Evolutionary conservation across 2,888 invertebrate genomes (phyloP), one percentile per base, ranked within the genome.

Genomic region (Hyposoter didymator): DNA sequence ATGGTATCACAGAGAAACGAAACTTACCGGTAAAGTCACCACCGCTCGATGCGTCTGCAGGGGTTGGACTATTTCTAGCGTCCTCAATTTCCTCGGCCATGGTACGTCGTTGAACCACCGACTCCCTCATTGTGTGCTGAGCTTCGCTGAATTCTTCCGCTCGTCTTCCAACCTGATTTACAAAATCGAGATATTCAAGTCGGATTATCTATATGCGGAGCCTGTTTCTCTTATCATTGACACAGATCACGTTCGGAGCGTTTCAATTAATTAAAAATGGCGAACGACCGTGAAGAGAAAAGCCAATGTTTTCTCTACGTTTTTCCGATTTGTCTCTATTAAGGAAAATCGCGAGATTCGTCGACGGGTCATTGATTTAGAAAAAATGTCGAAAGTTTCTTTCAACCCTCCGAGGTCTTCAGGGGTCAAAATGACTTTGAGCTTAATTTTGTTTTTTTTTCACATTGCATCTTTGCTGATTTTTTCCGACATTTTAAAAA

Each of bases 91-190:
- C 86, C 45, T 91, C 88, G 28, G 91, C 92, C 84, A 90, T 90
- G 59, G 93, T 92, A 75, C 93, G 92, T 35, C 94, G 91, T 64
- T 93, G 92, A 17, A 91, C 90, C 91, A 97, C 97, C 92, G 96
- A 96, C 89, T 97, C 96, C 90, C 97, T 96, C 88, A 97, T 96
- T 92, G 96, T 96, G 92, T 96, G 96, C 93, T 98, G 97, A 87
- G 96, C 97, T 89, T 97, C 97, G 10, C 97, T 96, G 93, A 98
- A 97, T 91, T 96, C 96, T 89, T 97, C 97, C 67, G 97, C 96
- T 85, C 97, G 94, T 89, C 97, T 96, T 10, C 98, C 98, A 83
- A 97, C 97, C 93, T 94, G 70, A n/a, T 35, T 73, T 0, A 59
- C 39, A 72, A 32, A 84, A 32, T 28, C 14, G 22, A 69, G 64